Base-by-base conservation (phyloP, 2,797 vertebrate species). In the Sebastes matsubarae region DNA sequence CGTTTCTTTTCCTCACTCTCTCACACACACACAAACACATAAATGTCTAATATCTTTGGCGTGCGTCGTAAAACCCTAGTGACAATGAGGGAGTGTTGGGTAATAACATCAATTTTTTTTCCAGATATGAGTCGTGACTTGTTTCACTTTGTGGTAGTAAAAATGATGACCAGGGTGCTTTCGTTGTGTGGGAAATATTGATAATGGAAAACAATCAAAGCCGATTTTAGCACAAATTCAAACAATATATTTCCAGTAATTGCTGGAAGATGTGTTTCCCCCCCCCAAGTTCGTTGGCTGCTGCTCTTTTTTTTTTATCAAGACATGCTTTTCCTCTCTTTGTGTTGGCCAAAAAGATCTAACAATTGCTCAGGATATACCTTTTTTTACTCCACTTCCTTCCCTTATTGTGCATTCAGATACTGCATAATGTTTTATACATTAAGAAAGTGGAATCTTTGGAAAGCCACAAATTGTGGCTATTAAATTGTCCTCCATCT, bases 1-100 rank as follows among this genome's bases (percentile, higher is more conserved):
- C 18, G 30, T 0, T 14, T 61, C 32, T 54, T 79, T 55, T 68
- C 69, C 69, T 68, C 58, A n/a, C 75, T 59, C 29, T 63, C 50
- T 61, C 29, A 20, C 60, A 61, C 57, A 52, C 70, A 57, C 42
- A 50, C 46, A 46, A 18, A 50, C 46, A 50, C 18, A 77, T 55
- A 60, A 60, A 63, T 20, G 60, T 77, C 60, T 85, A 24, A 83
- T 84, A 68, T 85, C 16, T 78, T 88, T 88, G 83, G 87, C 59
- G 3, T 18, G 20, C 1, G 2, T n/a, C 11, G 14, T 2, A 59
- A 36, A 83, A 81, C 58, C 75, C 78, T 20, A 30, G 78, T 72
- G 83, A 83, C 85, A 32, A 64, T 60, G 80, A 69, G 77, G 73
- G 70, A 76, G 36, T 36, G 81, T 69, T 81, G 52, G 75, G 36